Percentiles rank a stretch among this genome's conserved stretches.
These are phyloP conservation scores for Amphipyra tragopoginis DNA, from an alignment of 2,888 invertebrate species.

Conservation along the genomic window DNA sequence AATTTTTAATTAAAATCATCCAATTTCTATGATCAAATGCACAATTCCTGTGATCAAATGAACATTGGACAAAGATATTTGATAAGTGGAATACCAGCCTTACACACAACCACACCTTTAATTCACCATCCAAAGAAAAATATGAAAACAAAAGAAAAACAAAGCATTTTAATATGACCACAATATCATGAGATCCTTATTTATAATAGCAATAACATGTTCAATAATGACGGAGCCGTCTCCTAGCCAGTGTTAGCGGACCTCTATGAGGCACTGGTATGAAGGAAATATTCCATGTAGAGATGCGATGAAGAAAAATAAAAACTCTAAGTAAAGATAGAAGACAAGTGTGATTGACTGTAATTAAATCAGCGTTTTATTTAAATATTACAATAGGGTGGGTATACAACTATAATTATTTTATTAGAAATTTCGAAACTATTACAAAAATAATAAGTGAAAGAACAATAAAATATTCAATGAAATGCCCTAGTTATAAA, in stretches of 20 bases:
- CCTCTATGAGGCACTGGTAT: conserved; percentile 24
- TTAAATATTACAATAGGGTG: too few relatives aligned
- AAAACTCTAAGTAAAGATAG: neutral
- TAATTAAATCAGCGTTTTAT: too few relatives aligned
- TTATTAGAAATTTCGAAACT: too few relatives aligned
- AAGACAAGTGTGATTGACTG: too few relatives aligned
- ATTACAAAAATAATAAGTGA: too few relatives aligned
- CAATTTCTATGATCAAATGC: too few relatives aligned
- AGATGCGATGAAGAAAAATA: neutral
- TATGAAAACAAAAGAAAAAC: conserved; percentile 58
- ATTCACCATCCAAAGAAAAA: conserved; percentile 4
- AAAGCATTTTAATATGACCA: conserved; percentile 86
- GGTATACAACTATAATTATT: too few relatives aligned
- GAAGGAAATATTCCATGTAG: neutral
- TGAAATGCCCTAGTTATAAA: too few relatives aligned
- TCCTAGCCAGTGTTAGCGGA: conserved; percentile 65
- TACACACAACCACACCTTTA: neutral
- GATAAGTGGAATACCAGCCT: neutral
- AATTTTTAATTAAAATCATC: too few relatives aligned
- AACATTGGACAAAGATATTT: too few relatives aligned
- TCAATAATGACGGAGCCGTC: conserved; percentile 84
- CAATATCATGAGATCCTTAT: conserved; percentile 84
- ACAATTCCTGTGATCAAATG: too few relatives aligned
- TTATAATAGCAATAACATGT: conserved; percentile 87
- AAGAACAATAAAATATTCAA: too few relatives aligned